phyloP scores from a whole-genome alignment of 2,113 vertebrate genomes.

The Apeltes quadracus region DNA sequence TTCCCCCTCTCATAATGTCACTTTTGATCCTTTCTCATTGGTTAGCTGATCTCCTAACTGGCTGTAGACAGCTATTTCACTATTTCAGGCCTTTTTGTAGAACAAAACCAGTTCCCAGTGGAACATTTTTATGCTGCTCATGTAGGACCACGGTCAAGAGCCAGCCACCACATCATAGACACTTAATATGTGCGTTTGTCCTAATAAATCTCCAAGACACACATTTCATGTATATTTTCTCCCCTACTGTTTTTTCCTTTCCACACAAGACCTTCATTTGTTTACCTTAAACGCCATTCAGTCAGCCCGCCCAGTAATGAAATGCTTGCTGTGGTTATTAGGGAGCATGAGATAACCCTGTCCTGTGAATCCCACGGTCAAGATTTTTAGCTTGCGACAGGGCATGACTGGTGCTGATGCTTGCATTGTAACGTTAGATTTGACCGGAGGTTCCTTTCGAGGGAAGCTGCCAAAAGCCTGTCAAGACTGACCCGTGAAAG shows the following conservation, averaged over 20 bases:
- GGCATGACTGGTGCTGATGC: conserved; percentile 20
- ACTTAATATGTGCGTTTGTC: too few relatives aligned
- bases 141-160: too few relatives aligned
- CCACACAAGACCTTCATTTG: background rate
- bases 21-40: conserved; percentile 36
- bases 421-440: conserved; percentile 41
- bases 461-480: conserved; percentile 29
- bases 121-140: too few relatives aligned
- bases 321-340: background rate
- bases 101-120: too few relatives aligned
- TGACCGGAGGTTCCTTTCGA: conserved; percentile 40
- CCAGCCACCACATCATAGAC: too few relatives aligned
- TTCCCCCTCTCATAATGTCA: conserved; percentile 38
- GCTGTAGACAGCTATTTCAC: background rate
- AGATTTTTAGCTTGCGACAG: conserved; percentile 14
- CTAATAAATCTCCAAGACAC: too few relatives aligned
- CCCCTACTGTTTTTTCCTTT: conserved; percentile 43
- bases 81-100: too few relatives aligned
- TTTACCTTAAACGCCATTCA: conserved; percentile 1
- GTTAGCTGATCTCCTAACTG: conserved; percentile 24
- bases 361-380: background rate
- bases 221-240: too few relatives aligned
- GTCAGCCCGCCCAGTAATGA: background rate
- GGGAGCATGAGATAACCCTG: background rate
- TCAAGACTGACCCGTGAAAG: conserved; percentile 27